phyloP scores from a whole-genome alignment of 2,797 vertebrate genomes.

The Melanotaenia nigrans region DNA sequence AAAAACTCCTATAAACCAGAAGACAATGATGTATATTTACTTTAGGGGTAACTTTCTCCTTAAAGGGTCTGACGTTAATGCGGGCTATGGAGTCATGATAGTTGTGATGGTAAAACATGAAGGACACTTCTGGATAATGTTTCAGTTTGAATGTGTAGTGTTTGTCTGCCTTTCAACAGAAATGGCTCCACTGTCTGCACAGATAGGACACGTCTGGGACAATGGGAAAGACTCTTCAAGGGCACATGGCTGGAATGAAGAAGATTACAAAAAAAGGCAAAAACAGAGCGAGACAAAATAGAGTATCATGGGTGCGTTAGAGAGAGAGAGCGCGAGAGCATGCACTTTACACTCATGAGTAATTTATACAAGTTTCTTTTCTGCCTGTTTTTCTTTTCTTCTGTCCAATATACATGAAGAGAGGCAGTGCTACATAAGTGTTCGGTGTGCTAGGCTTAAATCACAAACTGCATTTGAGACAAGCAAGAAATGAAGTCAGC shows the following conservation, averaged over 20 bases:
- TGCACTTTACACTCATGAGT: constrained; percentile 70
- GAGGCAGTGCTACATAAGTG: constrained; percentile 57
- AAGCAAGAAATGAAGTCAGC: constrained; percentile 3
- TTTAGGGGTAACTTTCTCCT: no score
- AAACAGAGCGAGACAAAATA: constrained; percentile 27
- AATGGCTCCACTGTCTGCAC: constrained; percentile 50
- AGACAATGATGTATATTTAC: no score
- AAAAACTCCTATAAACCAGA: no score
- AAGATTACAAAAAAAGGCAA: constrained; percentile 26
- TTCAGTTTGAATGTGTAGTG: constrained; percentile 32
- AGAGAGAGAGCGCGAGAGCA: constrained; percentile 26
- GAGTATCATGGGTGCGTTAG: constrained; percentile 19
- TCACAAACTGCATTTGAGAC: constrained; percentile 12
- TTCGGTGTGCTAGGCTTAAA: constrained; percentile 19
- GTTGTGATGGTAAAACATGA: constrained; percentile 22
- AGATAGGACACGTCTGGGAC: constrained; percentile 47
- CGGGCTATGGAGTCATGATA: no score
- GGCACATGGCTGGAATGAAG: constrained; percentile 36
- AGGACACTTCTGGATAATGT: constrained; percentile 52
- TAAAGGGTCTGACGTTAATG: no score
- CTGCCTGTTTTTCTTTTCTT: constrained; percentile 53
- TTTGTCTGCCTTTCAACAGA: constrained; percentile 43
- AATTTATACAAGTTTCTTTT: constrained; percentile 68
- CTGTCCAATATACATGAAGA: constrained; percentile 67
- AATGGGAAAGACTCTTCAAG: constrained; percentile 39